phyloP scores from a whole-genome alignment of 2,113 vertebrate species.

The Pituophis catenifer region DNA sequence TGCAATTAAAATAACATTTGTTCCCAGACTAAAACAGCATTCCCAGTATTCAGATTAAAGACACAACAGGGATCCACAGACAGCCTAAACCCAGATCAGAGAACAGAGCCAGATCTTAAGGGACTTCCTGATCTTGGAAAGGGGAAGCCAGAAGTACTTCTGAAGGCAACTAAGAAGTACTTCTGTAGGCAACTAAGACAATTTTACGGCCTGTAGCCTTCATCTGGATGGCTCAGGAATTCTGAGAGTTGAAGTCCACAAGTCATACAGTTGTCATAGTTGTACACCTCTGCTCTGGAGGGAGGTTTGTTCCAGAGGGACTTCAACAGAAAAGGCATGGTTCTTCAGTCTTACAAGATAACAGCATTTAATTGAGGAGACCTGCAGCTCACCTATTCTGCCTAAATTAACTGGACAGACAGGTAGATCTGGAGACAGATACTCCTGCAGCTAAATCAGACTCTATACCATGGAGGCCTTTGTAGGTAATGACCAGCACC shows the following conservation, averaged over 20 bases:
- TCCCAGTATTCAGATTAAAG: background rate
- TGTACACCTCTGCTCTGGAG: background rate
- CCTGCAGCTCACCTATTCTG: background rate
- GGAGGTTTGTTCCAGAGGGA: background rate
- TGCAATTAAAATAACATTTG: background rate
- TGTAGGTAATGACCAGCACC: background rate
- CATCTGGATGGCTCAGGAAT: background rate
- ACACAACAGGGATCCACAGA: background rate
- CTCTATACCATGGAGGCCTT: background rate
- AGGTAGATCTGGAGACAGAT: background rate
- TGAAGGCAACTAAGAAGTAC: no score
- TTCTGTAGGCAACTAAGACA: background rate
- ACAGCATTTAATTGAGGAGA: background rate
- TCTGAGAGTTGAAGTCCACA: background rate
- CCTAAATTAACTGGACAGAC: background rate
- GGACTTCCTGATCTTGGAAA: background rate
- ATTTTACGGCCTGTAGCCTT: background rate
- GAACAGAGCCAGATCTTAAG: background rate
- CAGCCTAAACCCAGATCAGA: background rate
- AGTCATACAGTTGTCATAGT: background rate
- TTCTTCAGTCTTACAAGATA: background rate
- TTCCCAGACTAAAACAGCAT: background rate
- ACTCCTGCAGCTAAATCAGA: background rate
- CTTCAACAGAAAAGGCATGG: background rate
- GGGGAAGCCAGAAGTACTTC: background rate